phyloP scores from a whole-genome alignment of 2,888 invertebrate species.

The Miltochrista miniata region DNA sequence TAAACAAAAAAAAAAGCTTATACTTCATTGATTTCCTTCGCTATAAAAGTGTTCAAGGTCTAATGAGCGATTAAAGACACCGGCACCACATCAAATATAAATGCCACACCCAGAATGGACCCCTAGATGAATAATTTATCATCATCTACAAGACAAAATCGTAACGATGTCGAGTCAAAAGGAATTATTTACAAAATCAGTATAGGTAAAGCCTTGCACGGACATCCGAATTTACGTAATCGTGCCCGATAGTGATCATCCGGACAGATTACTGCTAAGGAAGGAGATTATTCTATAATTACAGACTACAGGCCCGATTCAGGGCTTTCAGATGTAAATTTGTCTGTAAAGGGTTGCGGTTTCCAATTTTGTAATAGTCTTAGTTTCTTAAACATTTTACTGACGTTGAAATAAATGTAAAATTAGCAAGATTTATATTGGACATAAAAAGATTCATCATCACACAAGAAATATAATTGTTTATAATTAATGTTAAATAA shows the following conservation, averaged over 20 bases:
- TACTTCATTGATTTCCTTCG: slow-evolving; percentile 28
- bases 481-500: too few relatives aligned
- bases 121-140: slow-evolving; percentile 39
- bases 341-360: not conserved
- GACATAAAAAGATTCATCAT: too few relatives aligned
- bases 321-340: slow-evolving; percentile 5
- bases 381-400: not conserved
- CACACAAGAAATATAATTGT: too few relatives aligned
- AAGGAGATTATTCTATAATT: slow-evolving; percentile 13
- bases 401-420: too few relatives aligned
- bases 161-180: slow-evolving; percentile 16
- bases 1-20: too few relatives aligned
- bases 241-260: slow-evolving; percentile 3
- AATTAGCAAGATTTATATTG: too few relatives aligned
- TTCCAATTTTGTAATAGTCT: not conserved
- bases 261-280: slow-evolving; percentile 3
- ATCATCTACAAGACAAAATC: slow-evolving; percentile 31
- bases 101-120: slow-evolving; percentile 17
- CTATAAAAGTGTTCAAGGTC: slow-evolving; percentile 25
- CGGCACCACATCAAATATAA: slow-evolving; percentile 32
- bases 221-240: slow-evolving; percentile 2
- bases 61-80: slow-evolving; percentile 40
- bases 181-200: slow-evolving; percentile 30
- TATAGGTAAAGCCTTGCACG: slow-evolving; percentile 6
- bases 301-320: slow-evolving; percentile 3